These are phyloP conservation scores for Nesidiocoris tenuis DNA, from an alignment of 2,888 invertebrate genomes.

Conservation along the genomic window DNA sequence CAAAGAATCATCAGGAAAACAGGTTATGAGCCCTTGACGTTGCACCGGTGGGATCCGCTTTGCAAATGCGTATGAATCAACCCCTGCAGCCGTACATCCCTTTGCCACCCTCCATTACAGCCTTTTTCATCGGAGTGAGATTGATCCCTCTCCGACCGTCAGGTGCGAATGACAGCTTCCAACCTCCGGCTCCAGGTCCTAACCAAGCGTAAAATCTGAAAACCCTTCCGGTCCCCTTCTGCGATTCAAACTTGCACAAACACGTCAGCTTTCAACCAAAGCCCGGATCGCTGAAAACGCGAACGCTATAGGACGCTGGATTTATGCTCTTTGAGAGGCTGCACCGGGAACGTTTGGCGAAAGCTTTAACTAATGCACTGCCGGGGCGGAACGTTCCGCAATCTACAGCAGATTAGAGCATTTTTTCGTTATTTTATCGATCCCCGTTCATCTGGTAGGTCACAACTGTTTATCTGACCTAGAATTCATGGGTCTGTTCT, in stretches of 20 bases:
- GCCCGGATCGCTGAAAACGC: background rate
- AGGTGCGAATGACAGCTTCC: conserved; percentile 36
- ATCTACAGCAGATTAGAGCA: no score
- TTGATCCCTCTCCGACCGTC: conserved; percentile 31
- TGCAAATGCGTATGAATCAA: background rate
- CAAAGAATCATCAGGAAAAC: background rate
- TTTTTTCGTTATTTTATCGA: no score
- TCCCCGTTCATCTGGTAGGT: no score
- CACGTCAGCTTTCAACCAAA: background rate
- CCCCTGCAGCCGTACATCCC: background rate
- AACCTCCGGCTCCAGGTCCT: background rate
- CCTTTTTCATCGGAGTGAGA: conserved; percentile 10
- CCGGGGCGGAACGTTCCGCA: no score
- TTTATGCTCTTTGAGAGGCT: background rate
- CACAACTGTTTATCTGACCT: no score
- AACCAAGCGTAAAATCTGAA: conserved; percentile 21
- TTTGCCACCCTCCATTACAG: background rate
- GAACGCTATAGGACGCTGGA: background rate
- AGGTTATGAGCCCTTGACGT: background rate
- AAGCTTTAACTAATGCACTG: no score
- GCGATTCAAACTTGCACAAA: background rate
- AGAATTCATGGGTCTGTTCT: no score
- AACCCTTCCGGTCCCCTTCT: background rate
- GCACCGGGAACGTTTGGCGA: no score
- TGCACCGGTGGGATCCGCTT: background rate